Conservation (phyloP, 2,113 vertebrate species). For the Cephalopholis sonnerati region DNA sequence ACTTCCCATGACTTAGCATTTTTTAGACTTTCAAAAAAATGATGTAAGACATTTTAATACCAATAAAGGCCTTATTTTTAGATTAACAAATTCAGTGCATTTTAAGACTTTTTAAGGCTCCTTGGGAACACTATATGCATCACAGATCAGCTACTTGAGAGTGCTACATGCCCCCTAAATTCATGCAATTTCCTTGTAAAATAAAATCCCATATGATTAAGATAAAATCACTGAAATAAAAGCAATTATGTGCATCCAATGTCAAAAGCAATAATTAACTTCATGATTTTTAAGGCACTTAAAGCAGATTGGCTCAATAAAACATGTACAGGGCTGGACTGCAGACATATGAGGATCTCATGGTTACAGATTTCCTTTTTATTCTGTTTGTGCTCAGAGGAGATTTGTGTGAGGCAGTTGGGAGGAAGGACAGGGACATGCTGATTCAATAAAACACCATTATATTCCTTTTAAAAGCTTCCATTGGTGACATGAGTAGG, state of each 20-base stretch:
- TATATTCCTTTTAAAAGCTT: constrained; percentile 92
- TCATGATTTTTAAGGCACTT: constrained; percentile 35
- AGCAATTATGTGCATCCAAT: constrained; percentile 10
- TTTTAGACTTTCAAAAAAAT: no score
- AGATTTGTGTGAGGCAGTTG: constrained; percentile 62
- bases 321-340: constrained; percentile 7
- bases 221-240: constrained; percentile 2
- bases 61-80: no score
- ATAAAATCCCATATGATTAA: not conserved
- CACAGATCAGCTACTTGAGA: not conserved
- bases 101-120: no score
- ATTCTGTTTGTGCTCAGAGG: constrained; percentile 76
- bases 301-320: constrained; percentile 20
- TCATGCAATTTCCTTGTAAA: not conserved
- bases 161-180: not conserved
- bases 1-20: no score
- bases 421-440: constrained; percentile 72
- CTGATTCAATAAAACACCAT: constrained; percentile 95
- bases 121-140: not conserved
- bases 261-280: constrained; percentile 32
- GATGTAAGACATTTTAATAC: no score
- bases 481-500: constrained; percentile 90
- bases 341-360: constrained; percentile 48
- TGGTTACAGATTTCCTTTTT: constrained; percentile 66
- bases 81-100: no score